Percentiles rank a stretch among this genome's conserved stretches.
Conservation (phyloP, 2,888 invertebrate species). For the Eulithis prunata region DNA sequence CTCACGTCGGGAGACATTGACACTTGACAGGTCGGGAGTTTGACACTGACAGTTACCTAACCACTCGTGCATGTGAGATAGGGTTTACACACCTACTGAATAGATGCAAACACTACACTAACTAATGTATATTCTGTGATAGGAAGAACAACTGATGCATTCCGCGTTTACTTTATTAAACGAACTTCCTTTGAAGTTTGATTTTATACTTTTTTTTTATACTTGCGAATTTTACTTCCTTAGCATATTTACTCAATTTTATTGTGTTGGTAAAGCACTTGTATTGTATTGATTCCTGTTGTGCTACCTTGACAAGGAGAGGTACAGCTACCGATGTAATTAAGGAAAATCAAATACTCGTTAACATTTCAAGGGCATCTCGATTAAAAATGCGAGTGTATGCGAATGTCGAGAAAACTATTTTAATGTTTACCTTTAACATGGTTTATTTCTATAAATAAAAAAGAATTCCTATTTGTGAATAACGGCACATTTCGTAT, state of each 20-base stretch:
- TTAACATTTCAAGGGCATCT: constrained; percentile 23
- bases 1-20: too few species aligned
- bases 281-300: neutral
- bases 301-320: neutral
- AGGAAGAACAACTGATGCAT: neutral
- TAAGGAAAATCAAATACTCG: constrained; percentile 11
- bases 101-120: too few species aligned
- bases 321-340: neutral
- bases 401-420: constrained; percentile 18
- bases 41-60: too few species aligned
- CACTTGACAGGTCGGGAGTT: too few species aligned
- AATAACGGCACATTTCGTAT: neutral
- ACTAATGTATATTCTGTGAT: neutral
- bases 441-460: constrained; percentile 6
- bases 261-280: neutral
- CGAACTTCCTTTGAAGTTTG: neutral
- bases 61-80: too few species aligned
- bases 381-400: constrained; percentile 1
- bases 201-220: neutral
- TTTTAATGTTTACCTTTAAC: constrained; percentile 9
- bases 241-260: neutral
- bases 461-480: constrained; percentile 1
- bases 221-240: neutral
- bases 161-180: neutral
- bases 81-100: too few species aligned